Evolutionary conservation across 2,113 vertebrate species (phyloP), one percentile per base, ranked within the genome.

Genomic region (Anolis carolinensis): DNA sequence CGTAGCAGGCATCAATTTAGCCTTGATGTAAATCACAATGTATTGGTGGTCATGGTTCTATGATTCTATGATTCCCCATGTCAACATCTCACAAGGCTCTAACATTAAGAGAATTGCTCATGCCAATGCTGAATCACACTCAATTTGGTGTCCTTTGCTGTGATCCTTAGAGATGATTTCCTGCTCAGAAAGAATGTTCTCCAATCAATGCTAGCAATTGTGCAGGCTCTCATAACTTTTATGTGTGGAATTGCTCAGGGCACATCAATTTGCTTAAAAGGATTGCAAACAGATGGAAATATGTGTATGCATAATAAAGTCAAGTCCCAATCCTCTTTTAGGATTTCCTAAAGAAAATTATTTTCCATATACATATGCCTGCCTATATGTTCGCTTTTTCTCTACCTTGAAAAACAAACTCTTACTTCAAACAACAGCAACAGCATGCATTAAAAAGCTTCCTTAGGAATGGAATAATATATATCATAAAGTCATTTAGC

Each of bases 161-260:
- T 39, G 48, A 76, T 62, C 79, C 79, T 78, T 63, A 21, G 72
- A 59, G 79, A 88, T 76, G 62, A 59, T 81, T 75, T 88, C 68
- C 73, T 52, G 44, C 71, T 68, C 72, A 21, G 50, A 68, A 84
- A 80, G 70, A 68, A 63, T 44, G 2, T 52, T 81, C 27, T 44
- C 65, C 36, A 73, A 55, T 13, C 75, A 50, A n/a, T n/a, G 79
- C 52, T 76, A 71, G 63, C 82, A 77, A 48, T 48, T n/a, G 36
- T 71, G 27, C 87, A 89, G 36, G 23, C 21, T 27, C 4, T 72
- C 65, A n/a, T 67, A 77, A 77, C 36, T 32, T 71, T 81, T 81
- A 82, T 25, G 8, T 30, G 55, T 39, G 63, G 55, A 72, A 50
- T 65, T 76, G 59, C 78, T 76, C 52, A 68, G 68, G 79, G 44